phyloP scores from a whole-genome alignment of 2,113 vertebrate species.

The Centropristis striata region DNA sequence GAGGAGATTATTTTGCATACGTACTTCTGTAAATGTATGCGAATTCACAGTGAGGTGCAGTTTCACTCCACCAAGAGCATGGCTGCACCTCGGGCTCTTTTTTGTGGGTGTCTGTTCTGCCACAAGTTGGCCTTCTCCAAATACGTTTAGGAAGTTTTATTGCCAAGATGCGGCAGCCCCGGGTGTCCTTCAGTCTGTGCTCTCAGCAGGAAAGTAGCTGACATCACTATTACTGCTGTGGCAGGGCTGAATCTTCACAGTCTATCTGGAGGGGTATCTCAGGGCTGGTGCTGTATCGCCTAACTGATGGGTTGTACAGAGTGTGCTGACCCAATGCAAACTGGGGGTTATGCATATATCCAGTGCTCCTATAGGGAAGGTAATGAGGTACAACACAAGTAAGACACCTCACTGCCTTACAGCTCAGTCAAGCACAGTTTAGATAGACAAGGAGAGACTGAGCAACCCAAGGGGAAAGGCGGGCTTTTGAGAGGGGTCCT shows the following conservation, averaged over 20 bases:
- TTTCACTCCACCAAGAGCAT: neutral
- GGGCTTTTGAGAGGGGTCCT: neutral
- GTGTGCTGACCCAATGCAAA: neutral
- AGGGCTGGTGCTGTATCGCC: too few relatives aligned
- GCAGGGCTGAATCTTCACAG: neutral
- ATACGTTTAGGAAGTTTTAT: neutral
- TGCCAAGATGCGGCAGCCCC: neutral
- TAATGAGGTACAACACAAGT: neutral
- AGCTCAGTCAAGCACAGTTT: neutral
- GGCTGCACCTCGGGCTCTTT: neutral
- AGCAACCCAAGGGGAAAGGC: neutral
- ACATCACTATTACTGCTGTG: neutral
- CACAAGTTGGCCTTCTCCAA: neutral
- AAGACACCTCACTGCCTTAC: neutral
- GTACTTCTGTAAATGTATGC: neutral
- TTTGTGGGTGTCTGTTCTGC: neutral
- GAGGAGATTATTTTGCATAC: neutral
- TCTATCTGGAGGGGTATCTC: neutral
- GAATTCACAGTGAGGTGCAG: neutral
- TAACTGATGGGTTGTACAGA: neutral
- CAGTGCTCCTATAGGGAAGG: neutral
- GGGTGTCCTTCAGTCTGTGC: neutral
- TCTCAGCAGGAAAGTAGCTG: neutral
- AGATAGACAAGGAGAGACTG: neutral
- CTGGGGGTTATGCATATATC: neutral